Conservation (phyloP, 2,797 vertebrate genomes). For the Poecilia velifera region DNA sequence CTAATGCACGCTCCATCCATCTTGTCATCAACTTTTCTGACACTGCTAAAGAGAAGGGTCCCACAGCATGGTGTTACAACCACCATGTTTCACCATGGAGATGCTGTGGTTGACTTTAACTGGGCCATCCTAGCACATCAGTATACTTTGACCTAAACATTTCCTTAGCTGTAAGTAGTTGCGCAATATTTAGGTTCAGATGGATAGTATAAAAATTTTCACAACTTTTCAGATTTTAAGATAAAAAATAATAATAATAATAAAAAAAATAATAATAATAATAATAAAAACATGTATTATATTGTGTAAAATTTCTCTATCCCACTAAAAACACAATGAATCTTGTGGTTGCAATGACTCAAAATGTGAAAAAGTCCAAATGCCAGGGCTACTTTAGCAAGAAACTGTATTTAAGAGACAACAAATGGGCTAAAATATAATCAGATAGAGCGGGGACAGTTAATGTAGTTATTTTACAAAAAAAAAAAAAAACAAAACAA, state of each 20-base stretch:
- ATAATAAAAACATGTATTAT: too few relatives aligned
- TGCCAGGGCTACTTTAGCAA: neutral
- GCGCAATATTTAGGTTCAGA: neutral
- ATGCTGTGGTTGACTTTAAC: neutral
- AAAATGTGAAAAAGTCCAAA: neutral
- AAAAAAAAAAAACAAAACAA: neutral
- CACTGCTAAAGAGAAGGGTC: neutral
- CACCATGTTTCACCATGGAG: neutral
- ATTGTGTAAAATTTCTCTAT: neutral
- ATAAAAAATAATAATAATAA: too few relatives aligned
- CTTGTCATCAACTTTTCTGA: neutral
- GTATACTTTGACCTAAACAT: neutral
- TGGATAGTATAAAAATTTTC: neutral
- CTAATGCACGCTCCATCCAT: neutral
- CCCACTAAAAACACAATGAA: neutral
- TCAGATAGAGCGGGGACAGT: slow-evolving; percentile 11
- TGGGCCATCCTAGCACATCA: neutral
- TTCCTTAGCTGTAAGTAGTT: neutral
- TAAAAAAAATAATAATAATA: too few relatives aligned
- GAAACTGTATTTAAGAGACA: neutral
- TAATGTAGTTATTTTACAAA: slow-evolving; percentile 33
- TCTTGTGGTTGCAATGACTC: neutral
- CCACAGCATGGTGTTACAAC: neutral
- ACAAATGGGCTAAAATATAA: neutral
- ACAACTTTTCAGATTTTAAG: neutral